Evolutionary conservation across 2,797 vertebrate species (phyloP).

Genomic region (Mus caroli): DNA sequence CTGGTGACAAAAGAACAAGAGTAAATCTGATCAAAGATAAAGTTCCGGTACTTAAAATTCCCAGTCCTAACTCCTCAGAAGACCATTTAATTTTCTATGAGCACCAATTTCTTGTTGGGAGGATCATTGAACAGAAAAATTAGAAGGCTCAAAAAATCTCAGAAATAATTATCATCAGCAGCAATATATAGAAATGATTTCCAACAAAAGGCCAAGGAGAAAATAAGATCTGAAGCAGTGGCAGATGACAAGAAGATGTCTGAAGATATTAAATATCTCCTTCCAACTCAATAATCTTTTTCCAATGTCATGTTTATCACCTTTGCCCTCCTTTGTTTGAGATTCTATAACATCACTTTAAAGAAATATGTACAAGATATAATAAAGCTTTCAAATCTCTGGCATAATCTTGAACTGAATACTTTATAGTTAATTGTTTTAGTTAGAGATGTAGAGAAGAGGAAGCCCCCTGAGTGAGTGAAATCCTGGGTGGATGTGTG

Average conservation of each 20-base stretch:
- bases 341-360: not conserved
- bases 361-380: not conserved
- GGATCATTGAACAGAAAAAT: not conserved
- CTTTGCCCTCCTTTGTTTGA: not conserved
- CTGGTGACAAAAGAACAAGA: not conserved
- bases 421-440: not conserved
- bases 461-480: not conserved
- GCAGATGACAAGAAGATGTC: not conserved
- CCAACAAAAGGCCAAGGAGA: not conserved
- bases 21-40: not conserved
- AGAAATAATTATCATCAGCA: conserved; percentile 14
- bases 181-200: conserved; percentile 27
- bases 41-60: not conserved
- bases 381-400: not conserved
- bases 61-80: not conserved
- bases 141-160: not conserved
- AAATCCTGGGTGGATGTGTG: not conserved
- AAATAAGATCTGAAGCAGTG: not conserved
- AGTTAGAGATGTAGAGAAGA: not conserved
- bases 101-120: not conserved
- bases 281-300: not conserved
- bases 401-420: not conserved
- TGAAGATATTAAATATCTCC: not conserved
- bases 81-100: not conserved
- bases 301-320: not conserved